These are phyloP conservation scores for Dolichotis patagonum DNA, from an alignment of 2,113 vertebrate genomes.

Conservation along the genomic window DNA sequence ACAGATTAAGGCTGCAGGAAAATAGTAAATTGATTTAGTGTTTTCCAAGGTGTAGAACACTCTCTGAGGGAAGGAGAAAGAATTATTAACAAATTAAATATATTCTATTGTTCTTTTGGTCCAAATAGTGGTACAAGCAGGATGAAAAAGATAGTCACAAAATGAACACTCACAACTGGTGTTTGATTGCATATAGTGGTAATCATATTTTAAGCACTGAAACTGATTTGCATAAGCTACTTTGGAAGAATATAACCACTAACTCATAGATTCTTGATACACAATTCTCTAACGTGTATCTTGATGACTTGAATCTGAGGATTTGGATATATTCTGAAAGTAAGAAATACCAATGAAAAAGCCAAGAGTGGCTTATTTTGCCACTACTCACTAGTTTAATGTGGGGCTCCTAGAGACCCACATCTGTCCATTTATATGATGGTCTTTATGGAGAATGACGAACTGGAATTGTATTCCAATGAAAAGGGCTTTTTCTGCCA, in stretches of 20 bases:
- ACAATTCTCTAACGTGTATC: neutral
- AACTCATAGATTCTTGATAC: neutral
- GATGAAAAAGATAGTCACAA: neutral
- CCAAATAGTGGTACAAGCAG: neutral
- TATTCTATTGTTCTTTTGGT: neutral
- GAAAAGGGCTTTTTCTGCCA: neutral
- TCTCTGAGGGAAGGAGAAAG: neutral
- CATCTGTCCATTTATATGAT: too few relatives aligned
- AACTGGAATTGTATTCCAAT: neutral
- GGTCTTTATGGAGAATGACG: neutral
- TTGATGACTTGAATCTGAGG: neutral
- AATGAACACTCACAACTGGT: neutral
- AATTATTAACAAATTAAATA: conserved; percentile 14
- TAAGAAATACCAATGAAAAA: neutral
- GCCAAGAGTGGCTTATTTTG: neutral
- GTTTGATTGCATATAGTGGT: neutral
- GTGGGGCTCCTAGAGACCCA: neutral
- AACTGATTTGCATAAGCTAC: neutral
- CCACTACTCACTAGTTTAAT: neutral
- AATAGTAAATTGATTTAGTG: neutral
- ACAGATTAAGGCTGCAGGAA: neutral
- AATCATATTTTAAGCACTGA: neutral
- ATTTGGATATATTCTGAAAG: neutral
- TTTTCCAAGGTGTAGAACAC: neutral
- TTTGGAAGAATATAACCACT: neutral